Conservation (phyloP, 2,888 invertebrate species). For the Ptychoptera contaminata region DNA sequence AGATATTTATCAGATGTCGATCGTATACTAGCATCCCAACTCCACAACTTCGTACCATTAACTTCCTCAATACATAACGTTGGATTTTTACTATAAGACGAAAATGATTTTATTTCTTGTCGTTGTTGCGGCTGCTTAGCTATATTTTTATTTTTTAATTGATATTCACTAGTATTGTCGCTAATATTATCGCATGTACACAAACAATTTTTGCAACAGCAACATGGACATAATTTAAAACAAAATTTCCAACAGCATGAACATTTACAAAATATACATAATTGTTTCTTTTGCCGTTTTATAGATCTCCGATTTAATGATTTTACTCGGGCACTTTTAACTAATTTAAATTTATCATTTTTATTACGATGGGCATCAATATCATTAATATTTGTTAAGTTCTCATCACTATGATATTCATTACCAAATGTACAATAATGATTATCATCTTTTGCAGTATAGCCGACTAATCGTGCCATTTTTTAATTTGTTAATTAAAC, state of each 20-base stretch:
- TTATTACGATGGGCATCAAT: no score
- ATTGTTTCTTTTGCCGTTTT: no score
- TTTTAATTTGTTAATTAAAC: no score
- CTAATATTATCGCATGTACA: slow-evolving; percentile 12
- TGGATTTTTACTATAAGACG: neutral
- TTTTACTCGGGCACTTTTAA: no score
- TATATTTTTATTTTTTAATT: slow-evolving; percentile 23
- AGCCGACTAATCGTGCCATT: slow-evolving; percentile 15
- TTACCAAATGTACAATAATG: slow-evolving; percentile 13
- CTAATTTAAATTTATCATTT: no score
- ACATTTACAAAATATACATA: neutral
- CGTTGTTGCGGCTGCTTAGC: slow-evolving; percentile 11
- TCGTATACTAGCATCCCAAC: slow-evolving; percentile 28
- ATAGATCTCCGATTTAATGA: no score
- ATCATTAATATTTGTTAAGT: slow-evolving; percentile 4
- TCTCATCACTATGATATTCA: slow-evolving; percentile 7
- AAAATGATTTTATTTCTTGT: slow-evolving; percentile 10
- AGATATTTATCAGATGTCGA: slow-evolving; percentile 29
- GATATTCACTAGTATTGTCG: slow-evolving; percentile 16
- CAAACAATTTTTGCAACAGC: slow-evolving; percentile 11
- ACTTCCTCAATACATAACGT: neutral
- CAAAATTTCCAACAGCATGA: neutral
- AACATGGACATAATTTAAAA: slow-evolving; percentile 11
- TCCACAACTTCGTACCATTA: slow-evolving; percentile 15
- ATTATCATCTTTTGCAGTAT: slow-evolving; percentile 13